Evolutionary conservation across 2,113 vertebrate genomes (phyloP).

Genomic region (Haemorhous mexicanus): DNA sequence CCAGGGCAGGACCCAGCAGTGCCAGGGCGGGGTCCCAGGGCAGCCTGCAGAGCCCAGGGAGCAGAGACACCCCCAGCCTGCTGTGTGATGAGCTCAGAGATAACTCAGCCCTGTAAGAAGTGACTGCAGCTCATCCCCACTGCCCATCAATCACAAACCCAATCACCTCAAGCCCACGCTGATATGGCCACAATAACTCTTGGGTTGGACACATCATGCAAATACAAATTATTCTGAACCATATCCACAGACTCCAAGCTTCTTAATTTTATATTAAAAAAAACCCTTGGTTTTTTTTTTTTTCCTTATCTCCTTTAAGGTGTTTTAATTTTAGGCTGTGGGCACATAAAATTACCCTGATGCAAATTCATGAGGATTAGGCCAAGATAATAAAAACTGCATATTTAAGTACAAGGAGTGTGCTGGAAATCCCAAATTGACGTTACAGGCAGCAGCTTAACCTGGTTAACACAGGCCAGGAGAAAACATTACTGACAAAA

Average conservation of each 20-base stretch:
- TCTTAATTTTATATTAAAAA: not conserved
- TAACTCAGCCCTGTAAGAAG: not conserved
- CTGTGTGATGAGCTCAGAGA: not conserved
- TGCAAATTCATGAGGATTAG: not conserved
- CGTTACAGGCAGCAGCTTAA: not conserved
- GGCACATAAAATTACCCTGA: not conserved
- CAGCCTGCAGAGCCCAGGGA: not conserved
- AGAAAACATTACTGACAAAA: not conserved
- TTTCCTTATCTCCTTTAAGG: not conserved
- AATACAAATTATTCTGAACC: not conserved
- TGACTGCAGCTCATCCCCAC: not conserved
- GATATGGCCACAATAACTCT: not conserved
- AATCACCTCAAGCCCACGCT: not conserved
- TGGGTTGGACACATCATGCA: not conserved
- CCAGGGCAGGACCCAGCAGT: not conserved
- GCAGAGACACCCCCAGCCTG: rapidly evolving
- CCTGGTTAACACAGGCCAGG: not conserved
- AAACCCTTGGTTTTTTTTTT: not conserved
- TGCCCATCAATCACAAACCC: not conserved
- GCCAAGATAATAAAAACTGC: not conserved
- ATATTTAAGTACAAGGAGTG: not conserved
- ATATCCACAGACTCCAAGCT: not conserved
- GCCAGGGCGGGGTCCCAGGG: not conserved
- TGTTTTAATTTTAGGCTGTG: not conserved
- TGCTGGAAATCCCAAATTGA: not conserved